Evolutionary conservation across 2,113 vertebrate species (phyloP), one percentile per base, ranked within the genome.

Genomic region (Paramormyrops kingsleyae): DNA sequence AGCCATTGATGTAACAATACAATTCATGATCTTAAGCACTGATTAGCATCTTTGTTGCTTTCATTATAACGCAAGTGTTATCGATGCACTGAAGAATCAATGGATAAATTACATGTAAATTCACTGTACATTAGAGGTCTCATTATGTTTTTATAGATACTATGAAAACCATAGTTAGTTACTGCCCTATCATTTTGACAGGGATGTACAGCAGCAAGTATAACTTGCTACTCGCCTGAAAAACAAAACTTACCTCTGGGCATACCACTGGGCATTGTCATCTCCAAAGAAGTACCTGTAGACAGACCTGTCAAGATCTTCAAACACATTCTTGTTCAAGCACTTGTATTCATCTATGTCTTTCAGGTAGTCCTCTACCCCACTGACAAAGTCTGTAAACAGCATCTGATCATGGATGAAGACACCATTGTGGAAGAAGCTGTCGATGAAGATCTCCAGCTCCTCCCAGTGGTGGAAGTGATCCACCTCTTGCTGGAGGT

Each of bases 391-490:
- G 95, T 99, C 97, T 2, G 97, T 96, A 94, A 99, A 99, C 88
- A 97, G 95, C 97, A 99, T 99, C 94, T 96, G 97, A 93, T 99
- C 97, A 0, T 99, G 98, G 93, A 97, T 97, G 93, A 99, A 99
- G 88, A 99, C 15, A 0, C 98, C 98, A 10, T 99, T 96, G 62
- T 94, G 95, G 92, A 99, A 99, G 95, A 98, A 99, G 56, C 94
- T 94, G 91, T 92, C 95, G 90, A 99, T 95, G 92, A 99, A 99
- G 35, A 89, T 93, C 92, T 99, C 96, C 88, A 99, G 93, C 92
- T 99, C 98, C 91, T 96, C 94, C 99, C 99, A 99, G 92, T 99
- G 97, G 93, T 95, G 96, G 90, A 99, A 99, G 91, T 97, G 94
- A 77, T 94, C 94, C 31, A 97, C 97, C 90, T 98, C 97, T 90